Base-by-base conservation (phyloP, 2,113 vertebrate genomes). In the Boulengeromyrus knoepffleri region DNA sequence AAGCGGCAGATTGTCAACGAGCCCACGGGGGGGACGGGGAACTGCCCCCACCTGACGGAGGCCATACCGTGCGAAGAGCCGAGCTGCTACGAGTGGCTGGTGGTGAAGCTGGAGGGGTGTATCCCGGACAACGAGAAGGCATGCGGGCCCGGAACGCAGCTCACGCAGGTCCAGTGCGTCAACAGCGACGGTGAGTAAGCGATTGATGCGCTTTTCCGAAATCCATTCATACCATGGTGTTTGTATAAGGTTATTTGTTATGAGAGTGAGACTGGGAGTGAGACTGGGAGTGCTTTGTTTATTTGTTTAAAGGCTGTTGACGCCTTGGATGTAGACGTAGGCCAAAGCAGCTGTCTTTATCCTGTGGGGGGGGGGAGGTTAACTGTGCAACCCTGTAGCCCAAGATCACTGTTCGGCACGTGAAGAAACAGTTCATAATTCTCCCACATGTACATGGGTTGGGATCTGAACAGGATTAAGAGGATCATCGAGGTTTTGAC, bases 61-160 rank as follows among this genome's bases (percentile, higher is more conserved):
- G 98, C 98, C 36, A 98, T 99, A 90, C 98, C 98, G 0, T 99
- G 99, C 90, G 99, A 99, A 21, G 98, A 99, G 15, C 98, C 99
- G 2, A 96, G 97, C 89, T 99, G 99, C 94, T 99, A 96, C 0
- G 97, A 98, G 17, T 99, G 99, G 99, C 96, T 97, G 88, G 95
- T 99, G 50, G 91, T 94, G 1, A 95, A 93, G 86, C 95, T 99
- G n/a, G 97, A 97, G 83, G 96, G 96, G 50, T 99, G 99, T 47
- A 90, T 98, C 88, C 98, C 98, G 0, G 98, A 99, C 92, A 98
- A 98, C 5, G 97, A 97, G 45, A 97, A 92, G 89, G 93, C 95
- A 0, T 99, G 99, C 90, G 99, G 98, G 17, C 96, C 97, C 0
- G 99, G 98, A 12, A 97, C 97, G 0, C 98, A 98, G 91, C 96